A percentile compares a stretch with the other conserved stretches of the same genome.
Evolutionary conservation across 2,113 vertebrate species (phyloP).

Genomic region (Columba livia): DNA sequence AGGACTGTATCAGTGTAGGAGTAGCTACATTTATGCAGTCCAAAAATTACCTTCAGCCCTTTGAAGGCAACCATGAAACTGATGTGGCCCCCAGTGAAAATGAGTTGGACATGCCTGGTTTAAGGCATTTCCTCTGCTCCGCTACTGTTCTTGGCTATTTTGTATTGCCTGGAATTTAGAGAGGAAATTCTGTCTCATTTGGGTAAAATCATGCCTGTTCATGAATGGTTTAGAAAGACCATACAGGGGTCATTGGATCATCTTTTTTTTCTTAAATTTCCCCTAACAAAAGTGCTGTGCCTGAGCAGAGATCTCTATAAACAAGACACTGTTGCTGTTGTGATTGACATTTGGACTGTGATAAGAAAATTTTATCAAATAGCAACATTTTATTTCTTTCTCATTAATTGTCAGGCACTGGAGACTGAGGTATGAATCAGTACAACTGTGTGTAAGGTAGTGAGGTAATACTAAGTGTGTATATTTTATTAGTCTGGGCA

Average conservation of each 20-base stretch:
- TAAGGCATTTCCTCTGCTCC: background rate
- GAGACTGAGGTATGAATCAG: background rate
- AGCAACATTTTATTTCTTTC: background rate
- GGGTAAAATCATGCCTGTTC: background rate
- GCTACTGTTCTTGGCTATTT: background rate
- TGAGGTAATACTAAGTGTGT: background rate
- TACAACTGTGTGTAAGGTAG: background rate
- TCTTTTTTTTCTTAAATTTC: background rate
- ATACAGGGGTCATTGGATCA: background rate
- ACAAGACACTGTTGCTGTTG: background rate
- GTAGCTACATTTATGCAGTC: no score
- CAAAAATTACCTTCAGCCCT: no score
- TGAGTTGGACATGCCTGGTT: no score
- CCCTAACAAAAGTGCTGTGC: background rate
- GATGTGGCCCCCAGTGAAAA: no score
- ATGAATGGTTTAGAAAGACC: background rate
- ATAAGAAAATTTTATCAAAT: background rate
- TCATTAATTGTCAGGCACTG: background rate
- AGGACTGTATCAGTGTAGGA: no score
- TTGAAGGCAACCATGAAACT: no score
- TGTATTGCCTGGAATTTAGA: background rate
- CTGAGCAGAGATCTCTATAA: background rate
- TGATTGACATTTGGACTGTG: background rate
- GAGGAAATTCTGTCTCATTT: background rate
- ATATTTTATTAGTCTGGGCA: background rate